Conservation (phyloP, 2,888 invertebrate genomes). For the Mamestra brassicae region DNA sequence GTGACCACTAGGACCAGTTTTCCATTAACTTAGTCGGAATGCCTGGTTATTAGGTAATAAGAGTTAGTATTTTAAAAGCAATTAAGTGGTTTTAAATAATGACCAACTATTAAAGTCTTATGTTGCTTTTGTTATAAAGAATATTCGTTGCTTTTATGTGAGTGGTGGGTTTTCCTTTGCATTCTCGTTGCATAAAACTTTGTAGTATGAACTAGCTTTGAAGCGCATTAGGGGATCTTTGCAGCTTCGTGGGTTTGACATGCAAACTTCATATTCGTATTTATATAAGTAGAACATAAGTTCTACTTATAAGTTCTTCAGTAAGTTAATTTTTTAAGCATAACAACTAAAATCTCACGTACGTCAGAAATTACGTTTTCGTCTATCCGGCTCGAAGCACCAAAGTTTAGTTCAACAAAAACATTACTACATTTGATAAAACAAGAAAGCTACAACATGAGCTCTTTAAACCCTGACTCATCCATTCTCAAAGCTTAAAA, state of each 20-base stretch:
- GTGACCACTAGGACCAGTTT: constrained; percentile 19
- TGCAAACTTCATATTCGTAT: constrained; percentile 1
- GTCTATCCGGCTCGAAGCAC: constrained; percentile 22
- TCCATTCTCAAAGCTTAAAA: constrained; percentile 38
- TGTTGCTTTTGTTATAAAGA: constrained; percentile 6
- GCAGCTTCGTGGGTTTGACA: constrained; percentile 9
- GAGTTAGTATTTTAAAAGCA: constrained; percentile 31
- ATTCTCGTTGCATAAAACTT: constrained; percentile 4
- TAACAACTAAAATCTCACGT: neutral
- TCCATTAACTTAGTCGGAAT: constrained; percentile 11
- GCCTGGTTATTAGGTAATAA: constrained; percentile 20
- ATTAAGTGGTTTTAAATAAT: constrained; percentile 8
- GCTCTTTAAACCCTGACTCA: neutral
- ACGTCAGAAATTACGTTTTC: neutral
- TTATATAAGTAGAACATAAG: neutral
- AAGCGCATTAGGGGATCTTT: constrained; percentile 12
- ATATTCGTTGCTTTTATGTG: constrained; percentile 10
- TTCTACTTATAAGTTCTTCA: neutral
- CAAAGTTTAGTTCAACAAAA: neutral
- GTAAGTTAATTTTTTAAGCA: neutral
- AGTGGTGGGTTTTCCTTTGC: neutral
- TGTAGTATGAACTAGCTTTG: constrained; percentile 6
- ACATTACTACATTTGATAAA: neutral
- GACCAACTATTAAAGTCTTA: neutral
- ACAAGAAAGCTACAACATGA: constrained; percentile 1